Evolutionary conservation across 2,113 vertebrate genomes (phyloP), one percentile per base, ranked within the genome.

Genomic region (Carlito syrichta): DNA sequence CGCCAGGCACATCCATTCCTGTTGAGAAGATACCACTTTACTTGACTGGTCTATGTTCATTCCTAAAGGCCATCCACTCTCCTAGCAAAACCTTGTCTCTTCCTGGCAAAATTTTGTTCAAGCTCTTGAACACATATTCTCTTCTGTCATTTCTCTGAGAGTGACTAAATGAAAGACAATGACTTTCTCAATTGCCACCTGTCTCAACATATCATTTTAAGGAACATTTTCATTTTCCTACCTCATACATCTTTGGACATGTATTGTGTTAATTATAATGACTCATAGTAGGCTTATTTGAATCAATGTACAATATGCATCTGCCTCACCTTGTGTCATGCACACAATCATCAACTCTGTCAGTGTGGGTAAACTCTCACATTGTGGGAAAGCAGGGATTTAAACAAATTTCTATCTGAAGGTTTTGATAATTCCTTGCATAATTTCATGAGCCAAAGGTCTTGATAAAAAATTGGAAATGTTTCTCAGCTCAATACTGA

Each of bases 131-230:
- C 2, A 13, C 56, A 0, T 4, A 9, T 52, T n/a, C 20, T 73
- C 19, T 40, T 68, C 50, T 23, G 23, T 1, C 32, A 25, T 48
- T 74, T 83, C 52, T 63, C 17, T 88, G 60, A 52, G 10, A 69
- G 43, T n/a, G 22, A 38, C 12, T 58, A 22, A 22, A 27, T 3
- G 43, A 78, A 7, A 85, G 4, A 73, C 3, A 58, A 69, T 16
- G 38, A 43, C 23, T 45, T 78, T 60, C 43, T 94, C 25, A 66
- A 13, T 78, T 77, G n/a, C 45, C 58, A 68, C 22, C n/a, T 96
- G 52, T 77, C 50, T 16, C 20, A 77, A 17, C 30, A 35, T n/a
- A 74, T 86, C 52, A 79, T 77, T 85, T 48, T 52, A 88, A 25
- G 50, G 16, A 71, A 14, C 5, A 19, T 88, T 56, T 76, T 27